phyloP scores from a whole-genome alignment of 2,888 invertebrate species.

The Taphrorychus bicolor region DNA sequence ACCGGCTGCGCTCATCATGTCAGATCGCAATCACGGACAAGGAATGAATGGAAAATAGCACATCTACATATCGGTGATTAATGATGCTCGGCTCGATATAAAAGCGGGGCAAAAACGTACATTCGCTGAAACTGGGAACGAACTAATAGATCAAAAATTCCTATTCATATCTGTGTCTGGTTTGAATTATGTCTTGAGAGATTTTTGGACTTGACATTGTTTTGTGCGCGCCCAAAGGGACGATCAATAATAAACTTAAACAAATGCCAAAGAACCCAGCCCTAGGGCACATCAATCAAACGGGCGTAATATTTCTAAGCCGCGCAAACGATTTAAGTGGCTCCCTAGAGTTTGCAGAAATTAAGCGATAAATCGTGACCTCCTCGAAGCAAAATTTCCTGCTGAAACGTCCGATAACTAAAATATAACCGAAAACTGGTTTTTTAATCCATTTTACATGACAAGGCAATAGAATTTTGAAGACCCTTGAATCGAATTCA shows the following conservation, averaged over 20 bases:
- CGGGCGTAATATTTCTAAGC: neutral
- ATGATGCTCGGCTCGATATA: conserved; percentile 42
- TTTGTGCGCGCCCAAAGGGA: neutral
- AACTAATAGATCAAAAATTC: conserved; percentile 49
- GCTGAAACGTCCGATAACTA: neutral
- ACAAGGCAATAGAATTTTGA: neutral
- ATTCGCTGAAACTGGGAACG: conserved; percentile 41
- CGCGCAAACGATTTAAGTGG: neutral
- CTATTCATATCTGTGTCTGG: conserved; percentile 37
- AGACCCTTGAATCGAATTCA: neutral
- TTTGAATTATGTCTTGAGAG: conserved; percentile 35
- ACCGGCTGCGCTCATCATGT: conserved; percentile 39
- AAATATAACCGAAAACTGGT: neutral
- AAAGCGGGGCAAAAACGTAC: conserved; percentile 43
- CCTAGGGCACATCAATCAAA: neutral
- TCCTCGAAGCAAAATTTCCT: neutral
- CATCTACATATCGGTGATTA: conserved; percentile 47
- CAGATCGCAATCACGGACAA: conserved; percentile 40
- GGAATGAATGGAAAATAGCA: conserved; percentile 43
- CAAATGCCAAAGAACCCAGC: neutral
- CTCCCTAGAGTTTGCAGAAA: conserved; percentile 1
- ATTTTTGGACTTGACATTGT: conserved; percentile 7
- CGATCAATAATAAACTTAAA: neutral
- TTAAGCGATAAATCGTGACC: conserved; percentile 5
- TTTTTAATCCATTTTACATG: neutral